Evolutionary conservation across 2,113 vertebrate species (phyloP).

Genomic region (Podarcis cretensis): DNA sequence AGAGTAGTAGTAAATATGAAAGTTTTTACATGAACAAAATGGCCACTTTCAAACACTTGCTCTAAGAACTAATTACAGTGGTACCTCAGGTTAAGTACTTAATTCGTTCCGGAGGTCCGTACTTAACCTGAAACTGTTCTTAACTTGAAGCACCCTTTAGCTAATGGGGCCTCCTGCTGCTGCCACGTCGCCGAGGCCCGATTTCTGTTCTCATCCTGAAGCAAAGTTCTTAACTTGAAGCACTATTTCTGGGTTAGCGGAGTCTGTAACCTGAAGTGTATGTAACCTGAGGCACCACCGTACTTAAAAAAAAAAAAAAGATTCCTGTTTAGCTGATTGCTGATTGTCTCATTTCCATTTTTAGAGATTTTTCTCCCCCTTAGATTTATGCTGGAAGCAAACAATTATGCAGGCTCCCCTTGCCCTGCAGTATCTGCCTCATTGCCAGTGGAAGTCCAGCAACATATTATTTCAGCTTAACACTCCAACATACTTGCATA

Average conservation of each 20-base stretch:
- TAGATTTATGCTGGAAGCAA: background rate
- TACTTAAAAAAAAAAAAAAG: constrained; percentile 14
- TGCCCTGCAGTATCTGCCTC: background rate
- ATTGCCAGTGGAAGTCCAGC: background rate
- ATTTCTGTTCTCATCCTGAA: no score
- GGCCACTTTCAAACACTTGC: constrained; percentile 12
- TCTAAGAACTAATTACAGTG: constrained; percentile 3
- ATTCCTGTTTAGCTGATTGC: constrained; percentile 31
- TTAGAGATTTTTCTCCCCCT: background rate
- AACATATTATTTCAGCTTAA: background rate
- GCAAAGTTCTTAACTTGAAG: no score
- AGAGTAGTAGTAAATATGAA: constrained; percentile 47
- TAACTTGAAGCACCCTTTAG: no score
- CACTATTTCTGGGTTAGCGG: no score
- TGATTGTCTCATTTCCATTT: constrained; percentile 21
- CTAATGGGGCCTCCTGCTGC: no score
- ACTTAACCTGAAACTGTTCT: no score
- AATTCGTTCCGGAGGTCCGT: no score
- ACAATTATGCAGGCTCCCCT: background rate
- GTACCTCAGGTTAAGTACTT: no score
- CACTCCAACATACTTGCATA: no score
- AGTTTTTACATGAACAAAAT: constrained; percentile 30
- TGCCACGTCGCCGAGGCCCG: no score
- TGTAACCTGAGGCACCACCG: no score
- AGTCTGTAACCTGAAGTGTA: no score